Base-by-base conservation (phyloP, 2,888 invertebrate species). In the Acanthacorydalis orientalis region DNA sequence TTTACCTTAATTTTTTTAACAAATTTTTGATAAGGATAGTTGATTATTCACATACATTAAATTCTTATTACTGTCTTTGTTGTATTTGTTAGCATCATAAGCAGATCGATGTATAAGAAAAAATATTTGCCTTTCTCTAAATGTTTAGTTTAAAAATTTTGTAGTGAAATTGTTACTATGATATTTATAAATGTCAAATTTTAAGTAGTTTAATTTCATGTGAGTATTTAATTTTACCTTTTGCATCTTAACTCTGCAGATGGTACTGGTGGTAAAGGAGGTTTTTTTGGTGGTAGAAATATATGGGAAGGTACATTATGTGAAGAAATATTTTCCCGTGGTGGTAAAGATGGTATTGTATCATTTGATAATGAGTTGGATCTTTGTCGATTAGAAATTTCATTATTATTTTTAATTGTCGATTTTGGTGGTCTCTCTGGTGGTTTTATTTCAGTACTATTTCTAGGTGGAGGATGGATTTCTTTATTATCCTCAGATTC, bases 381-480 rank as follows among this genome's bases (percentile, higher is more conserved):
- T 43, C 75, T 60, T 31, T 74, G 74, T 55, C 75, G 60, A 0
- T 73, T 67, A 35, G 72, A 72, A 23, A 23, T 23, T 6, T 2
- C 23, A 23, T 72, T 71, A 1, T 66, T 60, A 0, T 69, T 67
- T 31, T 39, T 12, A 23, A 31, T 11, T 1, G 68, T 61, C 48
- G 68, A 72, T 58, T 82, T 82, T 1, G 81, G 81, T 10, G 82
- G 82, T 57, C 82, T 67, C 50, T 77, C 79, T 1, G 82, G 82
- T 10, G 80, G 77, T 57, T 69, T 75, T 40, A 67, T 64, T 44
- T 77, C 77, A 1, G 67, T 67, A 58, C 74, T 70, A 62, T 69
- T 69, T 53, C 77, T 65, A 4, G 80, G 78, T 14, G 79, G 78
- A 2, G 80, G 81, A 56, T 75, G 69, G n/a, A 78, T 70, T 49